These are phyloP conservation scores for Syrrhaptes paradoxus DNA, from an alignment of 2,113 vertebrate genomes.

Conservation along the genomic window DNA sequence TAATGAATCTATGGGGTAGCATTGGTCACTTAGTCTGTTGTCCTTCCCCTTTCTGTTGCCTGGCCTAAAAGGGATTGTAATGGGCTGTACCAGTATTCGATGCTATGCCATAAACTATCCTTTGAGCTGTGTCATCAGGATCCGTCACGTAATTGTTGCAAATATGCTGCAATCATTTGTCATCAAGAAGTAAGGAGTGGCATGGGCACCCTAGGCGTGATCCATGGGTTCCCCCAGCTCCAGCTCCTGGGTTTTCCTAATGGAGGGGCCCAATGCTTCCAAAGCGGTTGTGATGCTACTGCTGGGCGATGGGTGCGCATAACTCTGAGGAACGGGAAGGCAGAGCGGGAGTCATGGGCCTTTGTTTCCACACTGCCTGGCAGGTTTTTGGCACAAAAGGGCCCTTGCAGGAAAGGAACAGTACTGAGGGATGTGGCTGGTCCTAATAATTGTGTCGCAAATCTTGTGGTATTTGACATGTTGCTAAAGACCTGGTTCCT, in stretches of 20 bases:
- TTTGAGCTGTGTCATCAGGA: neutral
- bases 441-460: conserved; percentile 5
- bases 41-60: neutral
- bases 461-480: conserved; percentile 40
- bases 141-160: neutral
- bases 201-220: fast-evolving
- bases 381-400: neutral
- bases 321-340: neutral
- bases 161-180: neutral
- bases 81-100: neutral
- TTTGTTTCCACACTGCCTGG: neutral
- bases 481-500: conserved; percentile 38
- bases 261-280: fast-evolving
- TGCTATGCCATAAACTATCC: neutral
- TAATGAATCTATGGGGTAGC: neutral
- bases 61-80: neutral
- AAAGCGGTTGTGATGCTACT: neutral
- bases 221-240: neutral
- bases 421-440: neutral
- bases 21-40: neutral
- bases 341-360: fast-evolving
- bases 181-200: neutral
- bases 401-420: neutral
- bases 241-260: neutral
- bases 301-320: fast-evolving